phyloP scores from a whole-genome alignment of 92 coral and sea anemone genomes.

The Zoanthus sociatus region DNA sequence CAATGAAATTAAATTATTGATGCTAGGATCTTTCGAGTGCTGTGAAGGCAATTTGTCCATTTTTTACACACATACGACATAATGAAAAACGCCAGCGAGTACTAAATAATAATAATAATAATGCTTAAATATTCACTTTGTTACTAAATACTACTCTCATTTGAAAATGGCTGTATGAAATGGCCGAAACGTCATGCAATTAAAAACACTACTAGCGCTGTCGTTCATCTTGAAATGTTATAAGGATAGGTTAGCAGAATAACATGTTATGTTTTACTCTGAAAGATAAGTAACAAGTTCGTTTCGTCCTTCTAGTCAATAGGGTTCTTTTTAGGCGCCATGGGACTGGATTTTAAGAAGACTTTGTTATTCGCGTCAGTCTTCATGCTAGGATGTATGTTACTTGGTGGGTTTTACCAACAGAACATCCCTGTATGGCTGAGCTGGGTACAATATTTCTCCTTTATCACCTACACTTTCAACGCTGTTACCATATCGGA shows the following conservation, averaged over 20 bases:
- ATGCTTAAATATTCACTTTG: too few relatives aligned
- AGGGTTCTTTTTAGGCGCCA: constrained; percentile 88
- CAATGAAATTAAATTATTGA: too few relatives aligned
- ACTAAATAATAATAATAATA: too few relatives aligned
- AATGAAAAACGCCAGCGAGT: too few relatives aligned
- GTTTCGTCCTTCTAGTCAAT: constrained; percentile 68
- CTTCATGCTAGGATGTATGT: constrained; percentile 74
- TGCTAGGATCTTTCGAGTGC: too few relatives aligned
- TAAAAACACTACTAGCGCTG: too few relatives aligned
- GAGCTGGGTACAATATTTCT: constrained; percentile 73
- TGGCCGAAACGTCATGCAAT: too few relatives aligned
- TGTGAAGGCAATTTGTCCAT: too few relatives aligned
- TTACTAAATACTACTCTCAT: too few relatives aligned
- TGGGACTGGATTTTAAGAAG: constrained; percentile 84
- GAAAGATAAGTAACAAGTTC: not conserved
- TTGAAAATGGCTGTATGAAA: too few relatives aligned
- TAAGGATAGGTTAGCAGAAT: not conserved
- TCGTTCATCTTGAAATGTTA: too few relatives aligned
- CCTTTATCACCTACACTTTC: constrained; percentile 79
- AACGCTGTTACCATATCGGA: constrained; percentile 75
- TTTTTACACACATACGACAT: too few relatives aligned
- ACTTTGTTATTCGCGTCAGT: constrained; percentile 85
- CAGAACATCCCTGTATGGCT: constrained; percentile 88
- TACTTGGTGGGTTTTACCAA: constrained; percentile 93
- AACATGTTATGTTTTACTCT: not conserved